Evolutionary conservation across 35 echinoderm and acorn worm genomes (phyloP), one percentile per base, ranked within the genome.

Genomic region (Patiria miniata): DNA sequence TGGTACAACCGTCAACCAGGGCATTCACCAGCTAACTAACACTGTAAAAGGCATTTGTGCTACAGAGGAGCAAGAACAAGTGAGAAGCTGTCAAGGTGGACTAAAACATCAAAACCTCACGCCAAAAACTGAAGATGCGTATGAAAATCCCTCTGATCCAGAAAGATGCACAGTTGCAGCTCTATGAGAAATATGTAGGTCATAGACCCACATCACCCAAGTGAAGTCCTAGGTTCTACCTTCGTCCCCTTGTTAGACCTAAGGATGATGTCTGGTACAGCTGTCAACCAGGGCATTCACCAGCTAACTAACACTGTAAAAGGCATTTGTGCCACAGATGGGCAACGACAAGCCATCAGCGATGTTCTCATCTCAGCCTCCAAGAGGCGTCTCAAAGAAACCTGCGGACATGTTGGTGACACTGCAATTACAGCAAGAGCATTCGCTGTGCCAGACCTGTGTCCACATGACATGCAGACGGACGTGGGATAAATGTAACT

Each of bases 81-180:
- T 86, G 17, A 68, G 33, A 23, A 14, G n/a, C n/a, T n/a, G n/a
- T n/a, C n/a, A n/a, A n/a, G n/a, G n/a, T n/a, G n/a, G n/a, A n/a
- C n/a, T n/a, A n/a, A n/a, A n/a, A n/a, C n/a, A n/a, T n/a, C n/a
- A n/a, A n/a, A n/a, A n/a, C n/a, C n/a, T n/a, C n/a, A n/a, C n/a
- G n/a, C n/a, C n/a, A n/a, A 60, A 83, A n/a, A 83, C 81, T 1
- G 54, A 58, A 37, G 81, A 83, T 8, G 51, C 18, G 18, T 58
- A 86, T 34, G 59, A 86, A 42, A 77, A 86, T 76, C 42, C 34
- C 54, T 39, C n/a, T 19, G 7, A 37, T 42, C 9, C 28, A 8
- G 2, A 16, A 7, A 36, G 18, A 3, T 22, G 65, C 58, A n/a
- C 1, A n/a, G n/a, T n/a, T n/a, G n/a, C n/a, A n/a, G 14, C n/a